A percentile compares a stretch with the other conserved stretches of the same genome.
phyloP scores from a whole-genome alignment of 1,140 invertebrate species.

The Papilio glaucus region DNA sequence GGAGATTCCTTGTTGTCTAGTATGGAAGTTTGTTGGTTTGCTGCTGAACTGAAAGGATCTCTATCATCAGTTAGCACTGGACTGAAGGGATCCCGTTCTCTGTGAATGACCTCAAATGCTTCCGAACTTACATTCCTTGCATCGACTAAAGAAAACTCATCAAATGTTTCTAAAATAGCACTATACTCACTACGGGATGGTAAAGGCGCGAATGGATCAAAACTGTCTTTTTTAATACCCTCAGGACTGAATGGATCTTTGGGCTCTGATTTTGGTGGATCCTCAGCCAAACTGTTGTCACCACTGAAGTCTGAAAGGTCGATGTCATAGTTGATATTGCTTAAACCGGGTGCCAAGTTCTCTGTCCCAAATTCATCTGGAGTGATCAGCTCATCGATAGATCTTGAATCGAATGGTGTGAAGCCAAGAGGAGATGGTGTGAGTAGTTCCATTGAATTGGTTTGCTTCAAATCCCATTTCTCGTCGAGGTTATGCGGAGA shows the following conservation, averaged over 20 bases:
- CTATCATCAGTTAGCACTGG: conserved; percentile 65
- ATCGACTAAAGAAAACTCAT: conserved; percentile 67
- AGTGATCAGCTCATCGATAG: conserved; percentile 83
- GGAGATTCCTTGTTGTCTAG: conserved; percentile 85
- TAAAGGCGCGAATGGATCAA: conserved; percentile 64
- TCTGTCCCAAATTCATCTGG: conserved; percentile 84
- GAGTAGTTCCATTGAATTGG: conserved; percentile 77
- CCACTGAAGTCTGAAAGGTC: conserved; percentile 88
- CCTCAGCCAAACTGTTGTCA: conserved; percentile 87
- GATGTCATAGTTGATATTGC: conserved; percentile 89
- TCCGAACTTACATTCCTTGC: conserved; percentile 50
- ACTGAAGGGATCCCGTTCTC: conserved; percentile 50
- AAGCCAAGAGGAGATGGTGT: conserved; percentile 83
- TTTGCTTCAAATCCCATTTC: conserved; percentile 67
- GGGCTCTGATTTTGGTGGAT: conserved; percentile 69
- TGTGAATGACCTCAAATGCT: conserved; percentile 64
- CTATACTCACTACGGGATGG: conserved; percentile 44
- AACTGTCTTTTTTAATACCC: conserved; percentile 51
- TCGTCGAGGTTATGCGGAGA: conserved; percentile 60
- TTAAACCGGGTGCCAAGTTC: conserved; percentile 83
- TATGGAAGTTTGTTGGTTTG: conserved; percentile 72
- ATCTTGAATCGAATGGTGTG: conserved; percentile 82
- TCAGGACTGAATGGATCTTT: conserved; percentile 72
- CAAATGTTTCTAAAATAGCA: conserved; percentile 59
- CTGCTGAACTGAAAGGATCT: conserved; percentile 52